A percentile compares a stretch with the other conserved stretches of the same genome.
Evolutionary conservation across 2,797 vertebrate genomes (phyloP).

Genomic region (Buphagus erythrorhynchus): DNA sequence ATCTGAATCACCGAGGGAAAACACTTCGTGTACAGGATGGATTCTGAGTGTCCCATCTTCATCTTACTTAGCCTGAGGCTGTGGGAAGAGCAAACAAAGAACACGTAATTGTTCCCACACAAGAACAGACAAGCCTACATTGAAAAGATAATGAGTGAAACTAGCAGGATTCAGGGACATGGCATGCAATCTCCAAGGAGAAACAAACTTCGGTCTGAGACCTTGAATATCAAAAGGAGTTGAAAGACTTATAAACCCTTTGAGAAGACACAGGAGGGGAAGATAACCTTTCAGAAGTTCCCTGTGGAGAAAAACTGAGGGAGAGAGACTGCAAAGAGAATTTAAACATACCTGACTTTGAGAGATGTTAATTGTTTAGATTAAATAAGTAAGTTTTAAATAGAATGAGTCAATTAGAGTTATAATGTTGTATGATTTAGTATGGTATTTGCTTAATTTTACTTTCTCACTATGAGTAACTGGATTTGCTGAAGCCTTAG

Average conservation of each 20-base stretch:
- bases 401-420: background rate
- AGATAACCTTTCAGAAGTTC: background rate
- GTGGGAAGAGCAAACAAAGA: constrained; percentile 31
- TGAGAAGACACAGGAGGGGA: background rate
- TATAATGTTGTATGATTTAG: background rate
- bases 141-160: background rate
- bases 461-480: background rate
- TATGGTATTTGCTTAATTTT: background rate
- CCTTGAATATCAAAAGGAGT: constrained; percentile 4
- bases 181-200: background rate
- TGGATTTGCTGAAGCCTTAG: background rate
- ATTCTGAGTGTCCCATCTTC: background rate
- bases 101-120: background rate
- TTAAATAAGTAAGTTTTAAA: background rate
- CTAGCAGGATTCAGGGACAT: background rate
- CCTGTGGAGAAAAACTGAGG: background rate
- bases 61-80: background rate
- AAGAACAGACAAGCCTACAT: background rate
- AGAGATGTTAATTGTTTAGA: background rate
- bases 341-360: background rate
- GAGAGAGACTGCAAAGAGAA: background rate
- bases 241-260: background rate
- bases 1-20: background rate
- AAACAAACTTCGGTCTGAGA: constrained; percentile 20
- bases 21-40: background rate